A percentile compares a stretch with the other conserved stretches of the same genome.
phyloP scores from a whole-genome alignment of 2,113 vertebrate species.

The Cyanoramphus novaezelandiae region DNA sequence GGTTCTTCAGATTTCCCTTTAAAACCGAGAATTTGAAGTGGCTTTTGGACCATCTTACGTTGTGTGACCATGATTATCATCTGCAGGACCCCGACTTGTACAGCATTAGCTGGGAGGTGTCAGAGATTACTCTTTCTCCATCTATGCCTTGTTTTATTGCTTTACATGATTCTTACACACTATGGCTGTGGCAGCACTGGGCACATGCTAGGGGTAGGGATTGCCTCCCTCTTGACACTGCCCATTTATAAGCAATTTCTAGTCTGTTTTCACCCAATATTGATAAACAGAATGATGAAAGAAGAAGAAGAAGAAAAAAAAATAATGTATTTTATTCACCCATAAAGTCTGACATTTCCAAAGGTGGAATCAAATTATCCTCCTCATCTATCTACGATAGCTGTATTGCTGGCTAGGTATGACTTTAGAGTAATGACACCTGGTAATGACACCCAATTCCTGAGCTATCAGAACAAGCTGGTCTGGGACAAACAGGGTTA shows the following conservation, averaged over 20 bases:
- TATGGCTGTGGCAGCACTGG: not conserved
- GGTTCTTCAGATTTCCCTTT: not conserved
- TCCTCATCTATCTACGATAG: not conserved
- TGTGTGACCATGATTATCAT: not conserved
- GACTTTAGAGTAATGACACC: not conserved
- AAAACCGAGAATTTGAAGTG: not conserved
- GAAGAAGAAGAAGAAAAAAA: not conserved
- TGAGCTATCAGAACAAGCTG: not conserved
- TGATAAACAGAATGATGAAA: slow-evolving; percentile 15
- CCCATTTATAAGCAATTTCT: slow-evolving; percentile 27
- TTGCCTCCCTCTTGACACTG: not conserved
- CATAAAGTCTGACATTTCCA: slow-evolving; percentile 55
- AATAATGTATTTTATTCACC: slow-evolving; percentile 28
- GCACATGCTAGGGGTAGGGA: not conserved
- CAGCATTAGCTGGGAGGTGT: not conserved
- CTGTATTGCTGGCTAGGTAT: not conserved
- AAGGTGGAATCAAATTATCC: slow-evolving; percentile 33
- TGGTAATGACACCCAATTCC: not conserved
- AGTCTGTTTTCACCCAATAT: slow-evolving; percentile 34
- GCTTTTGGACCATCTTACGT: not conserved
- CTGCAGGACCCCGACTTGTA: not conserved
- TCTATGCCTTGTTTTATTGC: not conserved
- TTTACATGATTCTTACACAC: not conserved
- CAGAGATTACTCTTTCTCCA: not conserved
- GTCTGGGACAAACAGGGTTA: not conserved